Evolutionary conservation across 1,140 invertebrate genomes (phyloP), one percentile per base, ranked within the genome.

Genomic region (Drosophila ironensis): DNA sequence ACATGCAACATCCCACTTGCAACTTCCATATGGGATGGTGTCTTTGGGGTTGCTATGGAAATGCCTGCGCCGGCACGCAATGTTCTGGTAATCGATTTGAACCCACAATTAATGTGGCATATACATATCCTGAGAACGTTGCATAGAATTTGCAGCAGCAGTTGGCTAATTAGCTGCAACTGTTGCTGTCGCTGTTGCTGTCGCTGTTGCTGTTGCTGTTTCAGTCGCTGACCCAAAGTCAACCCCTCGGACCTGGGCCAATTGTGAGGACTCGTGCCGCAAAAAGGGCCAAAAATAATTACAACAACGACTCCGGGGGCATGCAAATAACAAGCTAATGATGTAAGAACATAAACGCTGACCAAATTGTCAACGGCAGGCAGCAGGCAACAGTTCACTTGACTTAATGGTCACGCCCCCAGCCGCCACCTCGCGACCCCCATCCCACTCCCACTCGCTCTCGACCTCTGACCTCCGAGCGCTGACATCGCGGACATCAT

Each of bases 301-400:
- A 69, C 42, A 20, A 27, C 41, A 22, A 47, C 30, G 25, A 47
- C 51, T 45, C 30, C 7, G 30, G 19, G 48, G 50, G 78, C 69
- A 84, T 86, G 80, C 80, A 84, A 77, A 84, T 84, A 84, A 84
- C 80, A 84, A 86, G 78, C 80, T 84, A 84, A 84, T 86, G 78
- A 84, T 86, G 78, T 86, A 86, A 84, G 53, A 84, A 57, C 74
- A 74, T 84, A 84, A 84, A 45, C 80, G 54, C 70, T 86, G 75
- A 84, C 80, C 81, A 86, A 86, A 87, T 86, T 86, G 80, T 86
- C 80, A 86, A 86, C 81, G 41, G 38, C 80, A 81, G 76, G 51
- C 51, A 54, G 38, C 80, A 81, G 76, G 51, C 51, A 54, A 45
- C 67, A 76, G 57, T 61, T 60, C 40, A 45, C 46, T 66, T 46